Evolutionary conservation across 2,888 invertebrate genomes (phyloP).

Genomic region (Teleogryllus oceanicus): DNA sequence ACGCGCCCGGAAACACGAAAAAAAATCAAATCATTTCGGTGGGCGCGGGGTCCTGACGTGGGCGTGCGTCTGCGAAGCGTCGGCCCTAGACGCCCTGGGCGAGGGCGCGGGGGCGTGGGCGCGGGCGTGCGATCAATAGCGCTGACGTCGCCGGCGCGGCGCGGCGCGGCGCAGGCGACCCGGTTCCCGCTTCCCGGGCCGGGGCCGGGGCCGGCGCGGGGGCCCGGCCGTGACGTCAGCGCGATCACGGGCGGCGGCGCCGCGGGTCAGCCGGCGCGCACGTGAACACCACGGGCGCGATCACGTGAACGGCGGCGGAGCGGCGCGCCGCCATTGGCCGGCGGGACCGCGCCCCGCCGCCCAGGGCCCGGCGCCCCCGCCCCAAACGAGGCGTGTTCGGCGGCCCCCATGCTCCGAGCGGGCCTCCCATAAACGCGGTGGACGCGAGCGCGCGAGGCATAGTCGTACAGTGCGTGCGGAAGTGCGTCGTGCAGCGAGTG

Average conservation of each 20-base stretch:
- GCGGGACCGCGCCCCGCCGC: slow-evolving; percentile 65
- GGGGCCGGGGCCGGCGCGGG: neutral
- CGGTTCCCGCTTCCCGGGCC: slow-evolving; percentile 18
- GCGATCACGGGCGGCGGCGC: slow-evolving; percentile 60
- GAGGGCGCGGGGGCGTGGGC: neutral
- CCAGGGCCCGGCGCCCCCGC: slow-evolving; percentile 53
- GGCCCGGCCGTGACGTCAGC: slow-evolving; percentile 30
- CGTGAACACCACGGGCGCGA: slow-evolving; percentile 76
- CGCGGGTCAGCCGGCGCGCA: slow-evolving; percentile 70
- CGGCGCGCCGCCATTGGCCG: slow-evolving; percentile 58
- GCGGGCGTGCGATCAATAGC: slow-evolving; percentile 24
- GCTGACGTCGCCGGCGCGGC: slow-evolving; percentile 11
- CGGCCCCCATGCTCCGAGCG: neutral
- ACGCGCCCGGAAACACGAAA: too few species aligned
- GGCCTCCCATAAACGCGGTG: neutral
- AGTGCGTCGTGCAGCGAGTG: neutral
- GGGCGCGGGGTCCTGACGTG: neutral
- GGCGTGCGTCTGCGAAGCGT: neutral
- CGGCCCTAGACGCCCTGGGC: neutral
- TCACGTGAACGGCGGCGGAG: slow-evolving; percentile 78
- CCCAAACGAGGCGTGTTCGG: slow-evolving; percentile 39
- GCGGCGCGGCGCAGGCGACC: neutral
- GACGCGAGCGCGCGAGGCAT: neutral
- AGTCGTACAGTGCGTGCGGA: neutral
- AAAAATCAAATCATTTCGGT: too few species aligned